Base-by-base conservation (phyloP, 1,140 invertebrate genomes). In the Cherax quadricarinatus region DNA sequence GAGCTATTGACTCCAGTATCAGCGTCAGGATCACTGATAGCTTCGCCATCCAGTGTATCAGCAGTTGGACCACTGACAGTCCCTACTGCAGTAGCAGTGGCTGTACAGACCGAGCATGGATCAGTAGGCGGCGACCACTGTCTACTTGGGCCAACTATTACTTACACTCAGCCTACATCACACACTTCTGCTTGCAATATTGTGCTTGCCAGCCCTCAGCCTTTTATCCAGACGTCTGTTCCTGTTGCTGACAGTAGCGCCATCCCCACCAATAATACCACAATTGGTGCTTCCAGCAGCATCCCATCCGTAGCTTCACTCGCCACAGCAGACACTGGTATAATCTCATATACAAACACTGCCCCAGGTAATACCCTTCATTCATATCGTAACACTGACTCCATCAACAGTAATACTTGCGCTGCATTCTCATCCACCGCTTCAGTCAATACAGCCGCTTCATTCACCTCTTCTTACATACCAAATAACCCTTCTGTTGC, bases 151-250 rank as follows among this genome's bases (percentile, higher is more conserved):
- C 62, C 66, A 84, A 85, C 88, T 49, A 41, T 85, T 49, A 57
- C 81, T 12, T 90, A 85, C 16, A 75, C 88, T 41, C 79, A 82
- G 21, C 88, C 88, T 41, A n/a, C 62, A 16, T 62, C 81, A 66
- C 88, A 90, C 62, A 75, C 88, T 10, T 78, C 88, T 83, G 21
- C 88, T 24, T 90, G 88, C 60, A 85, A 85, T 62, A 84, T 90
- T 90, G 62, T 90, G 9, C 53, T 90, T 12, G 81, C 88, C 6
- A 21, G 66, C n/a, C 51, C 85, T 30, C 88, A 70, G 48, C 79
- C 88, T 73, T 89, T 81, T 79, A 51, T 66, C 18, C 51, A 41
- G 48, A 60, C 87, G 41, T 81, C 87, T 62, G 21, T 82, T n/a
- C 78, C 88, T n/a, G 62, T 81, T 4, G 30, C 81, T 78, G 62